These are phyloP conservation scores for Eubasilissa splendida DNA, from an alignment of 2,888 invertebrate genomes.

Conservation along the genomic window DNA sequence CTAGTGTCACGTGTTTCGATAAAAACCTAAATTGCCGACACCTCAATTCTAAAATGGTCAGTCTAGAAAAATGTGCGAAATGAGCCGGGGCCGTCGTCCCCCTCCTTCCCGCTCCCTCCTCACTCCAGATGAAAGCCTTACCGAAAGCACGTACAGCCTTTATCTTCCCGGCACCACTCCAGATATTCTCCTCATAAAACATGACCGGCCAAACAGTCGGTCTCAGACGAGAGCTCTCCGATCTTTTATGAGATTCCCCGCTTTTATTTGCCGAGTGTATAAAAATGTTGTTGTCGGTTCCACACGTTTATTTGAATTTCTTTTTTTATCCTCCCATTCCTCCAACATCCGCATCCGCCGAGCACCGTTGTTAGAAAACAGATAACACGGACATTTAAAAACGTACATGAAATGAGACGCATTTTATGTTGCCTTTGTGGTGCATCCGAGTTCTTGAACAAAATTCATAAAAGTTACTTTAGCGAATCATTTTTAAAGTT, in stretches of 20 bases:
- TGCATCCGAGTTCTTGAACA: not conserved
- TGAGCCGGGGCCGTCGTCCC: not conserved
- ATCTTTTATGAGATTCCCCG: conserved; percentile 44
- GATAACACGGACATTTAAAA: not conserved
- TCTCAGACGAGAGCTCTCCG: conserved; percentile 33
- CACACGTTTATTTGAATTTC: conserved; percentile 25
- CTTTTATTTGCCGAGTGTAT: conserved; percentile 47
- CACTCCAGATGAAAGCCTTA: not conserved
- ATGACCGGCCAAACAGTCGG: conserved; percentile 42
- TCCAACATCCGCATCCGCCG: not conserved
- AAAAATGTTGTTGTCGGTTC: conserved; percentile 46
- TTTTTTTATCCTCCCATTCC: not conserved
- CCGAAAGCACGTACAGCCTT: conserved; percentile 49
- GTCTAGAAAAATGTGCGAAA: not conserved
- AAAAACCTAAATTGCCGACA: no score
- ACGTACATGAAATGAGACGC: not conserved
- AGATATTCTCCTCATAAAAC: conserved; percentile 53
- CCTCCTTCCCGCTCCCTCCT: not conserved
- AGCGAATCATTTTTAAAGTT: no score
- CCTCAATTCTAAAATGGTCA: no score
- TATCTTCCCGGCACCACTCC: conserved; percentile 45
- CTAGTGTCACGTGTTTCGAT: no score
- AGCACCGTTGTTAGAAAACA: conserved; percentile 14
- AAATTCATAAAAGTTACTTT: no score
- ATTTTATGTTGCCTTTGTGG: not conserved